Percentiles rank a stretch among this genome's conserved stretches.
Evolutionary conservation across 2,797 vertebrate species (phyloP).

Genomic region (Arctocebus calabarensis): DNA sequence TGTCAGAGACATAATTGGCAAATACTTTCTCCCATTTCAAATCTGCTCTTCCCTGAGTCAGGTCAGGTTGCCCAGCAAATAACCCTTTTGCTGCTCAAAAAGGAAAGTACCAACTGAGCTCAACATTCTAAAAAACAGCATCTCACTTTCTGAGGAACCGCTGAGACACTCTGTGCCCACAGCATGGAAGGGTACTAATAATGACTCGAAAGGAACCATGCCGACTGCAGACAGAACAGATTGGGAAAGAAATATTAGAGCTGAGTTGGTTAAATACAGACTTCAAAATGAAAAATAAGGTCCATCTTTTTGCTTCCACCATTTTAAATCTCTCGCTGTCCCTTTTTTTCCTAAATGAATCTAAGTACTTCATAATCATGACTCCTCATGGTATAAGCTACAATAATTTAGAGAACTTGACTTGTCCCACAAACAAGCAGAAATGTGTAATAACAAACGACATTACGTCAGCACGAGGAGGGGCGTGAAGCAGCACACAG

Average conservation of each 20-base stretch:
- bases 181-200: background rate
- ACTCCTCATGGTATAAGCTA: background rate
- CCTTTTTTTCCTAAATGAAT: background rate
- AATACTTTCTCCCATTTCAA: slow-evolving; percentile 4
- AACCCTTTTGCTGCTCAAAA: background rate
- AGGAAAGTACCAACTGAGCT: background rate
- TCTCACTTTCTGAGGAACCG: background rate
- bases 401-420: background rate
- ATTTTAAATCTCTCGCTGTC: background rate
- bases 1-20: background rate
- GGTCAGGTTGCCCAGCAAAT: background rate
- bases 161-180: background rate
- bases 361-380: background rate
- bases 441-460: background rate
- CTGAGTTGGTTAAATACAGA: background rate
- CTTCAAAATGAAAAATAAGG: background rate
- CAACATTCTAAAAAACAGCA: background rate
- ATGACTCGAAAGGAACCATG: background rate
- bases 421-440: background rate
- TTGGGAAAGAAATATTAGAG: background rate
- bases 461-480: background rate
- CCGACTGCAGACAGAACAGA: background rate
- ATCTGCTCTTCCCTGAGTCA: background rate
- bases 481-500: fast-evolving
- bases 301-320: background rate